Base-by-base conservation (phyloP, 2,113 vertebrate genomes). In the Larimichthys polyactis region DNA sequence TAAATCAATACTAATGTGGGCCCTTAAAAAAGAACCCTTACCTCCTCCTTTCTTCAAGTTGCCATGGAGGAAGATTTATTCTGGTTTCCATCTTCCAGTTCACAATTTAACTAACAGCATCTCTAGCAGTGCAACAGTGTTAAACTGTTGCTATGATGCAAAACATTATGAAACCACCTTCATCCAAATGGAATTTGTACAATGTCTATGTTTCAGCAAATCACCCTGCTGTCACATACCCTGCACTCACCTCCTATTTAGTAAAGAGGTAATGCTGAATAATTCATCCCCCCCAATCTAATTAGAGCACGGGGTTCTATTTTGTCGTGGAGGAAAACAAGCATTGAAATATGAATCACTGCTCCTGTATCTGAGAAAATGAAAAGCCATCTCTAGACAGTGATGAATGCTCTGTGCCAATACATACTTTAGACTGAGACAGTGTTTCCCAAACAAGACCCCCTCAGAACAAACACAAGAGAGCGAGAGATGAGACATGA, bases 291-390 rank as follows among this genome's bases (percentile, higher is more conserved):
- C 24, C 36, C 55, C 57, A 57, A 48, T 85, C 67, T 84, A 87
- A 90, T 93, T 90, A 85, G 46, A 78, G 78, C 52, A 71, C 2
- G 32, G 71, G 71, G 68, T 78, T 79, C 46, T 60, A 66, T 77
- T 84, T 90, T 65, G 69, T 72, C 81, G 71, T 24, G 69, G 62
- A 71, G 75, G 43, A 74, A 87, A 87, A 89, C 84, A 92, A 81
- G 40, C 19, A 75, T 85, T 79, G 60, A 84, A 87, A 75, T 72
- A 77, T 82, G 83, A 86, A 80, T 88, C 72, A 78, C 57, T 0
- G 58, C 83, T 75, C 55, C 12, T 67, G 43, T 36, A 67, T 78
- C 29, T 24, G 43, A 10, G 67, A 29, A 81, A 70, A 87, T 78
- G 29, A 83, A 89, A 78, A 84, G 70, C 46, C 6, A 22, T 1